Conservation (phyloP, 2,797 vertebrate genomes). For the Eremophila alpestris region DNA sequence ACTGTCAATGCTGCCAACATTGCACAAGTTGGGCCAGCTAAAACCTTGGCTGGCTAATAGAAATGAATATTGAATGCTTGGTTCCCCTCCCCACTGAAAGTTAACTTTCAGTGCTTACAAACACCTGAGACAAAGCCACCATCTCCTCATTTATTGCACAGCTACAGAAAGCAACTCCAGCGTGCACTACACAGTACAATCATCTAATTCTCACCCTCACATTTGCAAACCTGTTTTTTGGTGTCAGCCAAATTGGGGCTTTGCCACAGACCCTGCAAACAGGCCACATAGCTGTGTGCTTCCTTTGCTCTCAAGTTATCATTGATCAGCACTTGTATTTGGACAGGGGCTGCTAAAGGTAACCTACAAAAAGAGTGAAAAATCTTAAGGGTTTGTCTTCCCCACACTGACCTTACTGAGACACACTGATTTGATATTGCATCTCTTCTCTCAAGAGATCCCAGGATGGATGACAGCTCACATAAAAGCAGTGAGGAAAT, state of each 20-base stretch:
- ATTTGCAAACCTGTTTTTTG: not conserved
- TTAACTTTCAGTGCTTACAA: not conserved
- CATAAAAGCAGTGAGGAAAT: not conserved
- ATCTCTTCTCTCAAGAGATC: not conserved
- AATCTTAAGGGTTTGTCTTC: not conserved
- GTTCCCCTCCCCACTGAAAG: not conserved
- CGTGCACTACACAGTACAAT: not conserved
- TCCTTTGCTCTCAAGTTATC: not conserved
- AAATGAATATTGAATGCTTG: not conserved
- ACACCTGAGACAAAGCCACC: not conserved
- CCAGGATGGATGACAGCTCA: not conserved
- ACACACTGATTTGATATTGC: not conserved
- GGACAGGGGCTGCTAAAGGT: not conserved
- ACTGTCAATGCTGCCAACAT: not conserved
- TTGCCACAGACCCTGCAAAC: not conserved
- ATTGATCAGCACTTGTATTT: not conserved
- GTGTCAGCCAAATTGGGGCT: not conserved
- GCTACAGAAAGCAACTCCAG: not conserved
- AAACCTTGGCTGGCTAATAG: not conserved
- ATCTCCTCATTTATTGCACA: not conserved
- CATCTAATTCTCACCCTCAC: not conserved
- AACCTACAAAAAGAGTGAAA: not conserved
- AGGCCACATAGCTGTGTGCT: accelerated
- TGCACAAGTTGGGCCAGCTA: not conserved
- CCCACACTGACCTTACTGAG: not conserved